Percentiles rank a stretch among this genome's conserved stretches.
Evolutionary conservation across 2,888 invertebrate species (phyloP).

Genomic region (Habrosyne pyritoides): DNA sequence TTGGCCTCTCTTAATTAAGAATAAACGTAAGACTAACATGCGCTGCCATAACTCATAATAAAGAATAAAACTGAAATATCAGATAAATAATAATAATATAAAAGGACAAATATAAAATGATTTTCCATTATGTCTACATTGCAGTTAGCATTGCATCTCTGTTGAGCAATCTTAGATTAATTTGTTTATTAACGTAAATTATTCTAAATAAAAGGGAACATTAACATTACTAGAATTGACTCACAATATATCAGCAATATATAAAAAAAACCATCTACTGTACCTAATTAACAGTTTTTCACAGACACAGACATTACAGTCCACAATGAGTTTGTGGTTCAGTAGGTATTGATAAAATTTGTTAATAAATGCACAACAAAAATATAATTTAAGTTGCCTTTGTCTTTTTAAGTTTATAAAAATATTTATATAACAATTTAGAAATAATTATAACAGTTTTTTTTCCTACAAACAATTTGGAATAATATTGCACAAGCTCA

Average conservation of each 20-base stretch:
- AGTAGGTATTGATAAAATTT: constrained; percentile 65
- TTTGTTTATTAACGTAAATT: constrained; percentile 76
- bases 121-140: constrained; percentile 67
- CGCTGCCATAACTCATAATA: constrained; percentile 81
- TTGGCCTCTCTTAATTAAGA: constrained; percentile 79
- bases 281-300: constrained; percentile 61
- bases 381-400: constrained; percentile 80
- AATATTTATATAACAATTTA: constrained; percentile 81
- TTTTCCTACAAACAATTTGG: constrained; percentile 77
- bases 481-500: constrained; percentile 82
- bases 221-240: constrained; percentile 81
- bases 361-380: constrained; percentile 83
- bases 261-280: constrained; percentile 67
- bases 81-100: constrained; percentile 76
- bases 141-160: constrained; percentile 80
- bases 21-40: constrained; percentile 81
- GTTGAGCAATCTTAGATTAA: constrained; percentile 81
- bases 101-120: constrained; percentile 75
- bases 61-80: constrained; percentile 75
- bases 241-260: constrained; percentile 77
- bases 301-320: constrained; percentile 73
- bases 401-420: constrained; percentile 81
- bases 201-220: constrained; percentile 79
- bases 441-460: constrained; percentile 78
- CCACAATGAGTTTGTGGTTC: constrained; percentile 77